phyloP scores from a whole-genome alignment of 2,888 invertebrate species.

The Caprella mutica region DNA sequence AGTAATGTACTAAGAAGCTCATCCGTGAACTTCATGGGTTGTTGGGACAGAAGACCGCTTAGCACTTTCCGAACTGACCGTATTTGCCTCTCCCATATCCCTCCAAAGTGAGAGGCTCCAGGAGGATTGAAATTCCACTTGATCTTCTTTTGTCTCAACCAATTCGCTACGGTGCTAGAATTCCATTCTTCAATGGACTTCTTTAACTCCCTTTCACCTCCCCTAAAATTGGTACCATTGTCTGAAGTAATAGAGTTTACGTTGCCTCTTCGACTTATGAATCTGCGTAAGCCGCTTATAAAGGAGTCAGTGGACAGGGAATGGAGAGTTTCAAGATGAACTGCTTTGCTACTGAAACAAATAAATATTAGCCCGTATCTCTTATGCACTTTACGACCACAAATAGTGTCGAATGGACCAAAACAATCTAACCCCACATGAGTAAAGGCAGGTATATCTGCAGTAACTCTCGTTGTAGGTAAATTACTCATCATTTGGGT shows the following conservation, averaged over 20 bases:
- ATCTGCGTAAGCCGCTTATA: background rate
- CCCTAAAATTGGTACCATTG: slow-evolving; percentile 9
- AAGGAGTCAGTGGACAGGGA: slow-evolving; percentile 4
- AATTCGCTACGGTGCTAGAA: no score
- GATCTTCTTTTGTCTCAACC: background rate
- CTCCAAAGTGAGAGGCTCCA: slow-evolving; percentile 1
- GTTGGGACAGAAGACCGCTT: no score
- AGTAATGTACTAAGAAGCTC: no score
- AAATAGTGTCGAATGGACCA: background rate
- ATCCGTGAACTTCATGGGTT: no score
- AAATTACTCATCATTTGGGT: background rate
- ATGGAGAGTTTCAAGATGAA: background rate
- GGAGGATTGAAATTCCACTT: slow-evolving; percentile 6
- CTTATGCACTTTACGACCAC: background rate
- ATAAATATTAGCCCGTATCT: background rate
- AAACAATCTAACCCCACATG: slow-evolving; percentile 2
- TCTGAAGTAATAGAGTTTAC: background rate
- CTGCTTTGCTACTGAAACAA: background rate
- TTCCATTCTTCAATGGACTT: background rate
- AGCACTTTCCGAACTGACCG: no score
- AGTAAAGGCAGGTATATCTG: background rate
- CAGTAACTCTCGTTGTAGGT: background rate
- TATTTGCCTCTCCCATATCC: no score
- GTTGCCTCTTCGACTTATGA: slow-evolving; percentile 1
- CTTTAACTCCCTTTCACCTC: background rate